phyloP scores from a whole-genome alignment of 1,140 invertebrate genomes.

The Cherax destructor region DNA sequence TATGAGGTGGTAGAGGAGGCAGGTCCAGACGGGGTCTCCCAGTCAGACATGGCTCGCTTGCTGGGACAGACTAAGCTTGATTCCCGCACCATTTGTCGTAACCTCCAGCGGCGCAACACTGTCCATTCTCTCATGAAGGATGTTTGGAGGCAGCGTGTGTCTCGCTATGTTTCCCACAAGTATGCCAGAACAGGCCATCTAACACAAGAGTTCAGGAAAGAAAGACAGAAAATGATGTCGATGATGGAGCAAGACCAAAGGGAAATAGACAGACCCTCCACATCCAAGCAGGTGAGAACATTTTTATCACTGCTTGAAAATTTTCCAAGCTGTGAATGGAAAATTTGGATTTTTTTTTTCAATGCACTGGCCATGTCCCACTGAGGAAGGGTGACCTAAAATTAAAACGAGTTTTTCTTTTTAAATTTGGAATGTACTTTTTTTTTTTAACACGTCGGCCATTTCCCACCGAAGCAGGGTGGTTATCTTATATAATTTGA shows the following conservation, averaged over 20 bases:
- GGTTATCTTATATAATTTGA: too few relatives aligned
- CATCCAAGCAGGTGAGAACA: conserved; percentile 31
- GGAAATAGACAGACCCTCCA: conserved; percentile 23
- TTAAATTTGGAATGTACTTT: too few relatives aligned
- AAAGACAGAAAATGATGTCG: conserved; percentile 68
- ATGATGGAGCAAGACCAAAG: conserved; percentile 46
- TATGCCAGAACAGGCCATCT: conserved; percentile 64
- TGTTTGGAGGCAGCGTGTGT: conserved; percentile 78
- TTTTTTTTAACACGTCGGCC: too few relatives aligned
- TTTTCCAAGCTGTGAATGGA: neutral
- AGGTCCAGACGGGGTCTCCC: conserved; percentile 77
- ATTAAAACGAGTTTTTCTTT: too few relatives aligned
- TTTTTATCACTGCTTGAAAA: neutral
- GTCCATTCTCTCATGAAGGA: conserved; percentile 78
- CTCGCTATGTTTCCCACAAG: conserved; percentile 71
- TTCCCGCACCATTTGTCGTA: conserved; percentile 77
- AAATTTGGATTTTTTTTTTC: too few relatives aligned
- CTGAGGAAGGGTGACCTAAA: too few relatives aligned
- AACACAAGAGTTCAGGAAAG: conserved; percentile 66
- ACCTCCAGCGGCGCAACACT: conserved; percentile 76
- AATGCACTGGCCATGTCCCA: too few relatives aligned
- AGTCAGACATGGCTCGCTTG: conserved; percentile 75
- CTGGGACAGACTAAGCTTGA: conserved; percentile 78
- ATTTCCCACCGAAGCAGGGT: too few relatives aligned
- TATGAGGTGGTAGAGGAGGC: conserved; percentile 76